phyloP scores from a whole-genome alignment of 2,888 invertebrate species.

The Apodemia zela region DNA sequence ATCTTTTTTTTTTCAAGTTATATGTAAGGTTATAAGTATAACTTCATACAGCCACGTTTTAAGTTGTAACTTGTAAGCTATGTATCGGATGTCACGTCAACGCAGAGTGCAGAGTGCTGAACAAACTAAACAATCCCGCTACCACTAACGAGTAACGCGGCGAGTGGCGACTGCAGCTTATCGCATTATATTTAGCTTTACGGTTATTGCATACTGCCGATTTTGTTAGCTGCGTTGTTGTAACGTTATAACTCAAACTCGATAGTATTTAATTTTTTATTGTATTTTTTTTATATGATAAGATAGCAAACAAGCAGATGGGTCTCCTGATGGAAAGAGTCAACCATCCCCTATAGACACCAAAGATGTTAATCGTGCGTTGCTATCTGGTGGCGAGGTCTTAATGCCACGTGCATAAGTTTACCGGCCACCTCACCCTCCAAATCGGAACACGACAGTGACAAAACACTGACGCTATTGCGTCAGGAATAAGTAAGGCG shows the following conservation, averaged over 20 bases:
- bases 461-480: no score
- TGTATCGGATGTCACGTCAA: slow-evolving; percentile 1
- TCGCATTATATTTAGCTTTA: slow-evolving; percentile 1
- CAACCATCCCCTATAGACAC: no score
- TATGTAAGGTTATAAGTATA: background rate
- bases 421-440: no score
- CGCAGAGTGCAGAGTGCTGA: slow-evolving; percentile 30
- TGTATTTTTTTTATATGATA: no score
- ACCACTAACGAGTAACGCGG: slow-evolving; percentile 30
- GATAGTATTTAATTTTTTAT: background rate
- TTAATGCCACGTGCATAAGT: no score
- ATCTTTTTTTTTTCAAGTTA: background rate
- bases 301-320: no score
- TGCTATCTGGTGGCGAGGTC: no score
- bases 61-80: background rate
- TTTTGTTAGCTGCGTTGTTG: background rate
- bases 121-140: slow-evolving; percentile 37
- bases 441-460: no score
- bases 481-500: no score
- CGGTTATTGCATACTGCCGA: background rate
- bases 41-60: slow-evolving; percentile 9
- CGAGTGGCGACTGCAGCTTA: slow-evolving; percentile 11
- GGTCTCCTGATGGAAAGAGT: no score
- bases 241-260: background rate
- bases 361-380: no score